Evolutionary conservation across 2,797 vertebrate species (phyloP).

Genomic region (Paratrypauchen microcephalus): DNA sequence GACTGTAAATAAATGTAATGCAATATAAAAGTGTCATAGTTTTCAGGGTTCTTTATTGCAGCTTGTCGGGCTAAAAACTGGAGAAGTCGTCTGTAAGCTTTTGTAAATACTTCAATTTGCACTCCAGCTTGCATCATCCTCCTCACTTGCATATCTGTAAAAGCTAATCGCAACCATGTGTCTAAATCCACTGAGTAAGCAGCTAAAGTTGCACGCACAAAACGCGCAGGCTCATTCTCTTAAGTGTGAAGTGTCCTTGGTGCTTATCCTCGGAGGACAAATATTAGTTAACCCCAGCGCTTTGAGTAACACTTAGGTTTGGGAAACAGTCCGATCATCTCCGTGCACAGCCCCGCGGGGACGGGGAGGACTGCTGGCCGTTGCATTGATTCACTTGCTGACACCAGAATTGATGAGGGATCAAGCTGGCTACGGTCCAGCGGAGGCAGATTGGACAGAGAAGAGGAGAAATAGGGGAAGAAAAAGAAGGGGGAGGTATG

Average conservation of each 20-base stretch:
- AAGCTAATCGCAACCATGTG: slow-evolving; percentile 46
- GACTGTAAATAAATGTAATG: slow-evolving; percentile 58
- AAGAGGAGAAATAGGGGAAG: slow-evolving; percentile 8
- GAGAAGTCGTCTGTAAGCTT: slow-evolving; percentile 44
- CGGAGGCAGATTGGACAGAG: slow-evolving; percentile 63
- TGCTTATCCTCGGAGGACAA: slow-evolving; percentile 71
- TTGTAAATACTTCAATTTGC: slow-evolving; percentile 48
- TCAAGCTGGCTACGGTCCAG: slow-evolving; percentile 67
- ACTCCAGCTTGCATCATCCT: slow-evolving; percentile 39
- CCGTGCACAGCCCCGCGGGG: slow-evolving; percentile 53
- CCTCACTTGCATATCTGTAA: slow-evolving; percentile 36
- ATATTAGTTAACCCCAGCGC: slow-evolving; percentile 69
- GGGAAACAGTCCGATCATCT: slow-evolving; percentile 56
- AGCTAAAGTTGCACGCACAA: slow-evolving; percentile 26
- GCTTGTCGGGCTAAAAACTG: slow-evolving; percentile 30
- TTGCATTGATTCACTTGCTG: slow-evolving; percentile 79
- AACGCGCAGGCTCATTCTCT: not conserved
- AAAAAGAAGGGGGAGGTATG: slow-evolving; percentile 19
- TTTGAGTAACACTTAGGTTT: slow-evolving; percentile 57
- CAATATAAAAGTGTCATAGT: slow-evolving; percentile 54
- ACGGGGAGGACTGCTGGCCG: slow-evolving; percentile 56
- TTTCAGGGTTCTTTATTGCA: slow-evolving; percentile 53
- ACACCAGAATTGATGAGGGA: slow-evolving; percentile 81
- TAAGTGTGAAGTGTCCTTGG: slow-evolving; percentile 48
- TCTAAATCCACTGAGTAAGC: slow-evolving; percentile 43